Conservation (phyloP, 2,797 vertebrate genomes). For the Diglossa cyanea region DNA sequence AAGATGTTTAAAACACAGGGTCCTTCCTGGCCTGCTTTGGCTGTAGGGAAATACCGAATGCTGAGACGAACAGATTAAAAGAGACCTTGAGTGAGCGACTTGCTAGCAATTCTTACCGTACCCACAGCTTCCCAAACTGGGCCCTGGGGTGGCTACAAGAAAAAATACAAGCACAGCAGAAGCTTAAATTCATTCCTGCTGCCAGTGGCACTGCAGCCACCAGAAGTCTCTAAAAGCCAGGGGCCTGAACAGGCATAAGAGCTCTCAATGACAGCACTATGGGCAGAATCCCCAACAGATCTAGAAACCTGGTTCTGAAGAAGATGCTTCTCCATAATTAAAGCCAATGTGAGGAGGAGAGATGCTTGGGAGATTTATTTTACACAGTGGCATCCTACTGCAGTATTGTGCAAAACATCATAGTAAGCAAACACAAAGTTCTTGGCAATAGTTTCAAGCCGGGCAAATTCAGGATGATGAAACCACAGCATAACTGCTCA, state of each 20-base stretch:
- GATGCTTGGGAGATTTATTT: conserved; percentile 20
- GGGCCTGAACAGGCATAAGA: not conserved
- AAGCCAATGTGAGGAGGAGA: not conserved
- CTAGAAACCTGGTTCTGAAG: not conserved
- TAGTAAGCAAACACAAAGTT: conserved; percentile 20
- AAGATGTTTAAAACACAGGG: not conserved
- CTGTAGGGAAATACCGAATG: not conserved
- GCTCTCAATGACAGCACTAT: not conserved
- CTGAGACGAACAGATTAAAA: not conserved
- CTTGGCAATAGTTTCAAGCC: conserved; percentile 43
- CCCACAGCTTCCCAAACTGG: not conserved
- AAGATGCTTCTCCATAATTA: not conserved
- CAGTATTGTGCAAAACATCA: conserved; percentile 42
- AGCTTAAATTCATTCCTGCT: not conserved
- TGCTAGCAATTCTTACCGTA: not conserved
- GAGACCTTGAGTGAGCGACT: not conserved
- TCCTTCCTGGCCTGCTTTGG: not conserved
- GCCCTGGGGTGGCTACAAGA: not conserved
- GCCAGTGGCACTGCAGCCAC: not conserved
- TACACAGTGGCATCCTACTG: conserved; percentile 34
- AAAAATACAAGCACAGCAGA: not conserved
- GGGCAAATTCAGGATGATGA: conserved; percentile 52
- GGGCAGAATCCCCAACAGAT: not conserved
- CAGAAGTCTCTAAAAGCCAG: not conserved
- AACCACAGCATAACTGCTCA: conserved; percentile 50